These are phyloP conservation scores for Spea hammondii DNA, from an alignment of 2,797 vertebrate genomes.

Conservation along the genomic window DNA sequence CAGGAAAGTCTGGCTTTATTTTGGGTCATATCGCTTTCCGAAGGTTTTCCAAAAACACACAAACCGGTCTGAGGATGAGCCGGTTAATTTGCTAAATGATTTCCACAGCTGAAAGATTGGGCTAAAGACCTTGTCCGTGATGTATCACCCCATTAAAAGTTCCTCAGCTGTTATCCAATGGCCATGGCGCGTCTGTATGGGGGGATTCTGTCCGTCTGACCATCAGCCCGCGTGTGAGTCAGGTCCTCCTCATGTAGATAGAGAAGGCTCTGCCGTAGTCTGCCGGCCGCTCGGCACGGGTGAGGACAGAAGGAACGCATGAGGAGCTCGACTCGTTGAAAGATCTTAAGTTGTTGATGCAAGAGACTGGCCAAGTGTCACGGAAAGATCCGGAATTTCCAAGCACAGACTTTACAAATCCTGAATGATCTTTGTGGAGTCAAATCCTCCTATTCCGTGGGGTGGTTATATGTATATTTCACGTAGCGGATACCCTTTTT, in stretches of 20 bases:
- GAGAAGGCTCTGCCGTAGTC: slow-evolving; percentile 35
- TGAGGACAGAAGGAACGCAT: slow-evolving; percentile 50
- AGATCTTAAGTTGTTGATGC: slow-evolving; percentile 53
- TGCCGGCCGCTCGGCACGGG: slow-evolving; percentile 53
- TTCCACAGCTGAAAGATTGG: slow-evolving; percentile 36
- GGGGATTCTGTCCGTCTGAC: slow-evolving; percentile 15
- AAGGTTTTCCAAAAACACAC: not conserved
- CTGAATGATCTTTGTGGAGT: no score
- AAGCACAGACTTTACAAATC: slow-evolving; percentile 11
- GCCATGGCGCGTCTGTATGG: not conserved
- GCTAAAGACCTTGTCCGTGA: slow-evolving; percentile 49
- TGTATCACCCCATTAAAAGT: slow-evolving; percentile 48
- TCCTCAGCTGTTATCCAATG: slow-evolving; percentile 54
- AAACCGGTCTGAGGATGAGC: not conserved
- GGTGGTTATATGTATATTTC: no score
- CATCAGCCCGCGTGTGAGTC: slow-evolving; percentile 48
- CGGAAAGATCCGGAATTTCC: slow-evolving; percentile 51
- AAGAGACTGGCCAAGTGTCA: slow-evolving; percentile 53
- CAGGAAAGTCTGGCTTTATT: no score
- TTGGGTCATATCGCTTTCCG: not conserved
- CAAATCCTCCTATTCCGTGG: no score
- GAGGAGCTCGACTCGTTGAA: slow-evolving; percentile 57
- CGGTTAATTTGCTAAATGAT: not conserved
- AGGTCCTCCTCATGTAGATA: slow-evolving; percentile 54
- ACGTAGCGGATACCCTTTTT: no score